Evolutionary conservation across 92 coral and sea anemone genomes (phyloP).

Genomic region (Epizoanthus illoricatus): DNA sequence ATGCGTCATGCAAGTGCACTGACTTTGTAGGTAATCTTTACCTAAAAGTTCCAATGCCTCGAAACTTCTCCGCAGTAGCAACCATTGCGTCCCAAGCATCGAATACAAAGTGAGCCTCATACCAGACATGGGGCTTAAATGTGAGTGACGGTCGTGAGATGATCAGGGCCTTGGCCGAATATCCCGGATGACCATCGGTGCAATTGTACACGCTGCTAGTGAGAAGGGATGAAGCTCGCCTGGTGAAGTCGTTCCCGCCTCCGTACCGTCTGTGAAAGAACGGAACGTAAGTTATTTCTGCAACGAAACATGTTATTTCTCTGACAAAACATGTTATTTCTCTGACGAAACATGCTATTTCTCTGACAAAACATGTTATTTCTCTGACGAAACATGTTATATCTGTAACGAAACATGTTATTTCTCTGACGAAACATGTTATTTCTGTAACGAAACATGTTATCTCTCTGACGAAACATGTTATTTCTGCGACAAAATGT

Average conservation of each 20-base stretch:
- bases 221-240: conserved; percentile 60
- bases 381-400: too few species aligned
- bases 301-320: too few species aligned
- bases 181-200: conserved; percentile 48
- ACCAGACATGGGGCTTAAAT: conserved; percentile 66
- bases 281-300: too few species aligned
- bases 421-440: too few species aligned
- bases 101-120: conserved; percentile 60
- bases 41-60: conserved; percentile 68
- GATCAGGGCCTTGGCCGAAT: conserved; percentile 55
- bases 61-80: conserved; percentile 54
- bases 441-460: too few species aligned
- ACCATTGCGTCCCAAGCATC: conserved; percentile 76
- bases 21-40: not conserved
- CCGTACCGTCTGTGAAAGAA: conserved; percentile 62
- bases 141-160: conserved; percentile 64
- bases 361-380: too few species aligned
- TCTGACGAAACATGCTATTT: too few species aligned
- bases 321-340: too few species aligned
- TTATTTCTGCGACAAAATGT: too few species aligned
- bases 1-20: not conserved
- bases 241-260: conserved; percentile 36
- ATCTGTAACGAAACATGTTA: too few species aligned
- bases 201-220: conserved; percentile 69
- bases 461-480: too few species aligned